Evolutionary conservation across 2,888 invertebrate species (phyloP), one percentile per base, ranked within the genome.

Genomic region (Eristalis arbustorum): DNA sequence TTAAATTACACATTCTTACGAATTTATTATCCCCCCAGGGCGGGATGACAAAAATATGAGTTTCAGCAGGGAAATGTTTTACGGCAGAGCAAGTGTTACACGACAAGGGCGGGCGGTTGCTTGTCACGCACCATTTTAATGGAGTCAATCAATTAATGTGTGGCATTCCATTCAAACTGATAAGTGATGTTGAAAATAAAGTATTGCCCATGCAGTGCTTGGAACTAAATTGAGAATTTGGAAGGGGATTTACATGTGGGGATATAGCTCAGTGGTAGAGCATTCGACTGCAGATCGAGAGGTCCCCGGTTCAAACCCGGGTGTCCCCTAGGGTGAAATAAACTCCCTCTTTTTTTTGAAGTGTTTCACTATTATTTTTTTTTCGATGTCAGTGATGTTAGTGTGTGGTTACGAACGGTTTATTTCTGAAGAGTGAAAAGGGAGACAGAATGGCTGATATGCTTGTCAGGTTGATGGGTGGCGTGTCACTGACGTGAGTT

Each of bases 251-350:
- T 4, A 0, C 59, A 28, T 59, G 49, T 69, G 91, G 90, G 90
- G 90, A 90, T 91, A 91, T 91, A 91, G 90, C 90, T 91, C 90
- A 90, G 90, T 90, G 91, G 91, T 90, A 91, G 91, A 91, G 91
- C 91, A 90, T 90, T 91, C 90, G 91, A 91, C 91, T 91, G 91
- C 90, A 91, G 91, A 91, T 91, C 91, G 90, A 91, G 90, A 91
- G 90, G 91, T 91, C 91, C 91, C 91, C 91, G 90, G 91, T 91
- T 91, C 91, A 91, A 91, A 90, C 91, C 91, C 91, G 90, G 90
- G 90, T 90, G 89, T 89, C 90, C 89, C 89, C 90, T 89, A 49
- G 49, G 49, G 49, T 49, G 49, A 49, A 49, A 18, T 18, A 49
- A 18, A 49, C 18, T 49, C 49, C 49, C 49, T 49, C 18, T 49